Evolutionary conservation across 2,113 vertebrate genomes (phyloP), one percentile per base, ranked within the genome.

Genomic region (Psammodynastes pulverulentus): DNA sequence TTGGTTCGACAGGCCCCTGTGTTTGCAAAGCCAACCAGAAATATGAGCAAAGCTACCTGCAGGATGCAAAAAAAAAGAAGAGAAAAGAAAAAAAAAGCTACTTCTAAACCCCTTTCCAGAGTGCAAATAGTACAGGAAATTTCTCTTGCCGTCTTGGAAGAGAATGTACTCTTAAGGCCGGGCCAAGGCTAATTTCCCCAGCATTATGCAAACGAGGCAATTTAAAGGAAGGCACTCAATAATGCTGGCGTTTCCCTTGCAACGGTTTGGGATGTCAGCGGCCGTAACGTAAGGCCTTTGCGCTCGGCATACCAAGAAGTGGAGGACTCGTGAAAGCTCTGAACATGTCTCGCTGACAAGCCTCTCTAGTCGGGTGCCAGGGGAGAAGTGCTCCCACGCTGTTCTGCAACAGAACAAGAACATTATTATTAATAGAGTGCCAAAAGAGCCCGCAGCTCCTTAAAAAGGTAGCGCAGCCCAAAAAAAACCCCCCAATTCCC

Each of bases 181-280:
- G 54, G 72, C 72, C 62, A 92, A 94, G 94, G 92, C 91, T 95
- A 95, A 93, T 91, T 96, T 96, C 92, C 93, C 93, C 96, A 95
- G 95, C 92, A 84, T 54, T 94, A 91, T 91, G 89, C 93, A 96
- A 94, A 95, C 94, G 3, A 95, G 92, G 93, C 34, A 92, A 95
- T 91, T 96, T 95, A 96, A 95, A 94, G 94, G 95, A 96, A 96
- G 96, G 95, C 1, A 89, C 91, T 92, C 95, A 95, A 94, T 96
- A 95, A 93, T 52, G 92, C 90, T 92, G 89, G 91, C 84, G 72
- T 94, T 95, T 84, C 84, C 84, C 94, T 95, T 93, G 87, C 93
- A 95, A n/a, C 0, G 0, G 67, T 87, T 94, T 94, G 92, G 94
- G 95, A 94, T 95, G 87, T 90, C 93, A 94, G 91, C 3, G 8